Base-by-base conservation (phyloP, 2,888 invertebrate genomes). In the Ichneumoninae sp. region DNA sequence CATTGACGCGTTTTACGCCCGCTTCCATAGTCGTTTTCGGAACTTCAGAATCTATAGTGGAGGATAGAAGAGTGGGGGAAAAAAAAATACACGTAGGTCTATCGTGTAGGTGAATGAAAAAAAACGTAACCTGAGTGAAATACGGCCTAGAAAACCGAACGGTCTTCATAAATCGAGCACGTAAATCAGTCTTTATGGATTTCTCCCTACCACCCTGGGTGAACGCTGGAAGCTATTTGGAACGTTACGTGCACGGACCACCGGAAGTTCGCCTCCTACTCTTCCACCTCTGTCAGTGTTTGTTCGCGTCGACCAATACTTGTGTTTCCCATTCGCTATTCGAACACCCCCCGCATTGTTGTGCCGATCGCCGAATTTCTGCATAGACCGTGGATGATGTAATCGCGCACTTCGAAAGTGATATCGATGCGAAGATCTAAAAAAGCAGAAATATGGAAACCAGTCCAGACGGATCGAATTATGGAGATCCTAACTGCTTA, bases 141-240 rank as follows among this genome's bases (percentile, higher is more conserved):
- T 92, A 92, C 89, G 88, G 89, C 88, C 88, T 83, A 90, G 90
- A 91, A 91, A 92, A 92, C 90, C 92, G 89, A 92, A 91, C 91
- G 89, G 90, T 92, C 92, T 92, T 92, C 92, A 92, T 92, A 92
- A 92, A 92, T 92, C 91, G 90, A 87, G 88, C 88, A 89, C 92
- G 92, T 92, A 92, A 92, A 92, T 92, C 92, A 92, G 91, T 90
- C 91, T 92, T 92, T 92, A 92, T 92, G 89, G 92, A 91, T 90
- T 90, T 88, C 85, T 87, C 88, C 88, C 87, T 66, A 36, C 81
- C 60, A 68, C 63, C 76, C 71, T 74, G 79, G 75, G 52, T 75
- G n/a, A 76, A 81, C 81, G 86, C 73, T 78, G 84, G 86, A 70
- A 84, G 79, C 81, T 76, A 86, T 86, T 86, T 85, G 86, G 82